Evolutionary conservation across 2,888 invertebrate species (phyloP), one percentile per base, ranked within the genome.

Genomic region (Tachystola acroxantha): DNA sequence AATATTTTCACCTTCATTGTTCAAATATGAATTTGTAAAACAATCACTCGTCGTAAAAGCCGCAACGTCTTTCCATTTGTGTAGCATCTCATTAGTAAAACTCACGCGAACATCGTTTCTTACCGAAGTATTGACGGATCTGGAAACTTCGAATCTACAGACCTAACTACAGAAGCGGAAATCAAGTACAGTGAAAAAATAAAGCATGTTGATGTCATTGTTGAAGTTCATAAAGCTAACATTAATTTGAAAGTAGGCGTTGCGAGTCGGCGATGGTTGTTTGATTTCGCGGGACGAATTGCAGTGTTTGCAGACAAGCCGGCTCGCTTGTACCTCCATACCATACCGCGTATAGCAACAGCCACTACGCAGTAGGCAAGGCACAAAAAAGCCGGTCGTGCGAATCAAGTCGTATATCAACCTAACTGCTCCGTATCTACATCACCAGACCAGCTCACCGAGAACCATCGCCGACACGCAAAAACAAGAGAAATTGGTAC

Each of bases 331-430:
- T 32, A 25, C 28, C 12, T 34, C 12, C 9, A 16, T 34, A 16
- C 16, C 16, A n/a, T n/a, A 25, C 7, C 14, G 13, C 10, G 16
- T 29, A 36, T 44, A 48, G 45, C 48, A 49, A 49, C 40, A 45
- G 38, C 34, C 50, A 64, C 62, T 65, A 60, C 63, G 64, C 62
- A 67, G 49, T 46, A 46, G 25, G 36, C 40, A 44, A n/a, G 39
- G 36, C 40, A 44, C 45, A 45, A 49, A 48, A 53, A 61, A 55
- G 53, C 61, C 58, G 55, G 53, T 55, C 40, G 37, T 29, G 40
- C 46, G 44, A 40, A 57, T 50, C 40, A 43, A 37, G 36, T 32
- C 29, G 34, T 34, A 31, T 35, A 39, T 37, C 28, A 32, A 38
- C 22, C 34, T 24, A 32, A 14, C 16, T 29, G 39, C 26, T 31